phyloP scores from a whole-genome alignment of 2,888 invertebrate species.

The Lacanobia oleracea region DNA sequence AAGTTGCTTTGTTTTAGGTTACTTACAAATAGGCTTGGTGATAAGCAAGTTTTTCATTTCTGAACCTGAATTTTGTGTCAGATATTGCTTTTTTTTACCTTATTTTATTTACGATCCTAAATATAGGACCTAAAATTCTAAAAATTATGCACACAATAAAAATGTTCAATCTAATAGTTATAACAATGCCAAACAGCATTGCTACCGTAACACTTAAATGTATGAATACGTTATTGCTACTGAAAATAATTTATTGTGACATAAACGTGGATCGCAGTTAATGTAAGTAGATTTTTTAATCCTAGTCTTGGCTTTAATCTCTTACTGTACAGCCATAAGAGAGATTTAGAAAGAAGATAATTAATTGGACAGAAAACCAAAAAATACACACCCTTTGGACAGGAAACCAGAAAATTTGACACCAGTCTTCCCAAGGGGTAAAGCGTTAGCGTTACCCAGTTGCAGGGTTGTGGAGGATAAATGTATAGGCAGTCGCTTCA shows the following conservation, averaged over 20 bases:
- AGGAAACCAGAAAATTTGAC: not conserved
- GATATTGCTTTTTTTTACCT: not conserved
- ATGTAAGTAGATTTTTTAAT: conserved; percentile 7
- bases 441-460: not conserved
- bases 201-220: not conserved
- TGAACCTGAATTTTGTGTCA: not conserved
- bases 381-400: too few species aligned
- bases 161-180: conserved; percentile 11
- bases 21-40: not conserved
- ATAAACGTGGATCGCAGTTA: not conserved
- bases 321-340: not conserved
- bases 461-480: not conserved
- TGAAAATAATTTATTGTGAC: conserved; percentile 1
- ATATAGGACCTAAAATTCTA: too few species aligned
- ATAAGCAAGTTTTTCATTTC: not conserved
- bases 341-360: not conserved
- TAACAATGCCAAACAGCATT: conserved; percentile 14
- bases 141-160: not conserved
- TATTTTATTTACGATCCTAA: not conserved
- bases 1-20: not conserved
- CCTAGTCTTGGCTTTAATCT: not conserved
- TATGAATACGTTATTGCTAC: not conserved
- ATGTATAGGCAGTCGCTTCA: not conserved
- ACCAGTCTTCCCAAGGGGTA: not conserved
- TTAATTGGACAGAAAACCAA: not conserved